These are phyloP conservation scores for Drosophila macrothrix DNA, from an alignment of 2,888 invertebrate genomes.

Conservation along the genomic window DNA sequence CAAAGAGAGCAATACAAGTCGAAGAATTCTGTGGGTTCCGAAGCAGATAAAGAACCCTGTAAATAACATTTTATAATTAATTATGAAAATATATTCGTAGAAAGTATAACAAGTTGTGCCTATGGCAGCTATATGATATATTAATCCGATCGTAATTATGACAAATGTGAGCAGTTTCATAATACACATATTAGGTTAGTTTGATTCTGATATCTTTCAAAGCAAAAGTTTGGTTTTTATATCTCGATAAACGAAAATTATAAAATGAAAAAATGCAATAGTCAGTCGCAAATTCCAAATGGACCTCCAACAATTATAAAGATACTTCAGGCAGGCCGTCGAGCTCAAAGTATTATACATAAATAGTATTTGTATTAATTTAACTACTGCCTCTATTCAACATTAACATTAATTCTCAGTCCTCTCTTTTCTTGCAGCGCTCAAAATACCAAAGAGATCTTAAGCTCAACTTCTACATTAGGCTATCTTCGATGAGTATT, in stretches of 20 bases:
- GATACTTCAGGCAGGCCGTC: background rate
- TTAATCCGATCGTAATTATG: background rate
- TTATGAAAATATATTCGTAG: background rate
- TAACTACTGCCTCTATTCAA: background rate
- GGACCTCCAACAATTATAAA: background rate
- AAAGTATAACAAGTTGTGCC: background rate
- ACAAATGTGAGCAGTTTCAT: background rate
- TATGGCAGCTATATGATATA: background rate
- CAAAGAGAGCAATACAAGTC: background rate
- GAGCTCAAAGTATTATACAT: background rate
- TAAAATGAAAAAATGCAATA: no score
- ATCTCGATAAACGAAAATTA: no score
- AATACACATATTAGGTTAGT: background rate
- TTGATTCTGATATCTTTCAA: background rate
- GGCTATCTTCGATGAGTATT: conserved; percentile 6
- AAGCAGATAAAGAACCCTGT: background rate
- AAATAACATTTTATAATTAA: background rate
- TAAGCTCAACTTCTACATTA: background rate
- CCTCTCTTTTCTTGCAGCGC: conserved; percentile 51
- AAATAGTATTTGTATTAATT: background rate
- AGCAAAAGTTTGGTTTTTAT: no score
- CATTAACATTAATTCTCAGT: background rate
- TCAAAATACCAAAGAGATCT: conserved; percentile 70
- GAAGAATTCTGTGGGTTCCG: background rate
- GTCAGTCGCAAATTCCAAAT: background rate